phyloP scores from a whole-genome alignment of 2,113 vertebrate species.

The Bambusicola thoracicus region DNA sequence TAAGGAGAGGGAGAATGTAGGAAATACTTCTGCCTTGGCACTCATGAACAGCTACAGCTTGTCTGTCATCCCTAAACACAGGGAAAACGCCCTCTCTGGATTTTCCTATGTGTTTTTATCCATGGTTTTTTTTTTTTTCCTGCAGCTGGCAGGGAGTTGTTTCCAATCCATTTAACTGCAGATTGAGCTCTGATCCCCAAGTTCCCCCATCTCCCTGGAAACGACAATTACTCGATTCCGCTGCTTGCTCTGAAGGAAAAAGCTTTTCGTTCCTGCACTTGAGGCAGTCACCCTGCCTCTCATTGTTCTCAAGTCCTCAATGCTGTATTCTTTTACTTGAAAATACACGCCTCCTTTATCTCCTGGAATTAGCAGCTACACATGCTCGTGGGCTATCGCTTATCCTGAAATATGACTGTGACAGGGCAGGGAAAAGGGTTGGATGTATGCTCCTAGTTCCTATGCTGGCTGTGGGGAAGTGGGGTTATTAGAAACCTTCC shows the following conservation, averaged over 20 bases:
- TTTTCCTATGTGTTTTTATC: slow-evolving; percentile 70
- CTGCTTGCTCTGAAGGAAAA: slow-evolving; percentile 75
- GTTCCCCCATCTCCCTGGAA: slow-evolving; percentile 79
- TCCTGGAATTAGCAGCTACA: slow-evolving; percentile 34
- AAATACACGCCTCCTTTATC: slow-evolving; percentile 34
- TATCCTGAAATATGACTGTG: neutral
- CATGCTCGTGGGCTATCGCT: neutral
- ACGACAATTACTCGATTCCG: slow-evolving; percentile 75
- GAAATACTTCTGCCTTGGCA: neutral
- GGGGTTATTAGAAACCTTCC: neutral
- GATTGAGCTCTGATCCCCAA: slow-evolving; percentile 79
- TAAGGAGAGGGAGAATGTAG: neutral
- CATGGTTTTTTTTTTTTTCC: slow-evolving; percentile 30
- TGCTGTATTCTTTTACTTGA: slow-evolving; percentile 49
- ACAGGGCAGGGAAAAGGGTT: slow-evolving; percentile 5
- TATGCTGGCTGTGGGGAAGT: neutral
- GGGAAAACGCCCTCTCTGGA: slow-evolving; percentile 50
- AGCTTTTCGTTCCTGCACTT: slow-evolving; percentile 76
- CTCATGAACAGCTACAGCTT: neutral
- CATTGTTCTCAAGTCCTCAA: slow-evolving; percentile 62
- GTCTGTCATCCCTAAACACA: neutral
- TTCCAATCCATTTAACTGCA: slow-evolving; percentile 84
- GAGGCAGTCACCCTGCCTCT: slow-evolving; percentile 52
- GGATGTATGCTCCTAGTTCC: neutral
- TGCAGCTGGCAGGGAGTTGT: slow-evolving; percentile 67